Evolutionary conservation across 2,888 invertebrate species (phyloP).

Genomic region (Hyposoter didymator): DNA sequence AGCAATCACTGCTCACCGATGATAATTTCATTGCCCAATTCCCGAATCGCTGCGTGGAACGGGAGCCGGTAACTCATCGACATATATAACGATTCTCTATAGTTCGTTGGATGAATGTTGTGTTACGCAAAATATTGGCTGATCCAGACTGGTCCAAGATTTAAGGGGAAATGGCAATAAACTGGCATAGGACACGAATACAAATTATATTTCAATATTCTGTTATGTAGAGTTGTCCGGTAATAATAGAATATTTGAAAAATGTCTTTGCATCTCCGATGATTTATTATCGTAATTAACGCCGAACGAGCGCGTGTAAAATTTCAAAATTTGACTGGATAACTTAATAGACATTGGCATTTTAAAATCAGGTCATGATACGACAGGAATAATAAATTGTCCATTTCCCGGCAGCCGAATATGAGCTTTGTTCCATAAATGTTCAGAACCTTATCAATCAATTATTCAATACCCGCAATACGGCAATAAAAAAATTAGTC

Average conservation of each 20-base stretch:
- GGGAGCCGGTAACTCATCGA: slow-evolving; percentile 39
- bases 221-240: neutral
- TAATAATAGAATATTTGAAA: neutral
- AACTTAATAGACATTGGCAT: neutral
- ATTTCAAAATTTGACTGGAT: neutral
- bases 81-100: slow-evolving; percentile 43
- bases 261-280: neutral
- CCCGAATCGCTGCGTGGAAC: neutral
- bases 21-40: slow-evolving; percentile 20
- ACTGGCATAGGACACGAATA: neutral
- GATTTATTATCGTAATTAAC: neutral
- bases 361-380: neutral
- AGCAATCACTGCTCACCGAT: slow-evolving; percentile 29
- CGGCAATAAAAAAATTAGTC: neutral
- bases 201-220: neutral
- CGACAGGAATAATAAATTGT: neutral
- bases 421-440: neutral
- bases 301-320: neutral
- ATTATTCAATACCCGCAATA: neutral
- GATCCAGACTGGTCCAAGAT: neutral
- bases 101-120: slow-evolving; percentile 25
- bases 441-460: neutral
- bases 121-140: neutral
- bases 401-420: neutral
- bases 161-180: neutral